Evolutionary conservation across 1,140 invertebrate genomes (phyloP).

Genomic region (Drosophila ercepeae): DNA sequence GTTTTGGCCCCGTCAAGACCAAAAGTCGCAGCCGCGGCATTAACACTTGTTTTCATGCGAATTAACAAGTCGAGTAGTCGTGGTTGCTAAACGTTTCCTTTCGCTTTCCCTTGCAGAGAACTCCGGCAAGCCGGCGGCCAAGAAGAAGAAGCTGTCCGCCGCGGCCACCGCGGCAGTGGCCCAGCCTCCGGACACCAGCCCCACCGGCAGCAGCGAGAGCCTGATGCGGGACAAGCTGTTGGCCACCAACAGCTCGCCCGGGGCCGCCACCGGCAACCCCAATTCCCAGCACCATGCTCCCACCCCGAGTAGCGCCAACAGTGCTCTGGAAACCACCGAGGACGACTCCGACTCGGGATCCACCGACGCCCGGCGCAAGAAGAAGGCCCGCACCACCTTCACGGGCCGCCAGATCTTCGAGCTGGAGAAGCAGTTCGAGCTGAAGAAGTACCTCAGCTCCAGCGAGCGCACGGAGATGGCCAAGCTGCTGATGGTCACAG

Average conservation of each 20-base stretch:
- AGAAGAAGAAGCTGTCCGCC: conserved; percentile 69
- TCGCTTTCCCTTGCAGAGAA: conserved; percentile 39
- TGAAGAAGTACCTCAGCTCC: conserved; percentile 98
- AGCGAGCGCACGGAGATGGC: conserved; percentile 97
- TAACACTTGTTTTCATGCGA: conserved; percentile 58
- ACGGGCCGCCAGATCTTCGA: conserved; percentile 98
- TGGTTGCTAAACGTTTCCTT: background rate
- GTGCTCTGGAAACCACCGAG: conserved; percentile 83
- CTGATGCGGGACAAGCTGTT: conserved; percentile 68
- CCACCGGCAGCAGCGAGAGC: conserved; percentile 73
- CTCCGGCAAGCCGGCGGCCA: conserved; percentile 60
- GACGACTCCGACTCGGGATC: conserved; percentile 86
- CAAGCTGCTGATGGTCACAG: conserved; percentile 95
- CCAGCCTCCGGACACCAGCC: conserved; percentile 64
- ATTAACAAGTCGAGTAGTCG: conserved; percentile 11
- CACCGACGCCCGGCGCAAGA: conserved; percentile 90
- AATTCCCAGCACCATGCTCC: conserved; percentile 8
- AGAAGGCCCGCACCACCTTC: conserved; percentile 97
- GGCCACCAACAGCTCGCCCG: conserved; percentile 53
- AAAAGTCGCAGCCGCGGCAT: conserved; percentile 50
- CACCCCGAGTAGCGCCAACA: conserved; percentile 45
- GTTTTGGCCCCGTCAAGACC: conserved; percentile 55
- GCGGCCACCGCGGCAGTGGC: conserved; percentile 26
- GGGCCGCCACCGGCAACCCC: background rate
- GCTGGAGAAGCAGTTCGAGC: conserved; percentile 97